A percentile compares a stretch with the other conserved stretches of the same genome.
Conservation (phyloP, 2,888 invertebrate species). For the Cyrtodaria siliqua region DNA sequence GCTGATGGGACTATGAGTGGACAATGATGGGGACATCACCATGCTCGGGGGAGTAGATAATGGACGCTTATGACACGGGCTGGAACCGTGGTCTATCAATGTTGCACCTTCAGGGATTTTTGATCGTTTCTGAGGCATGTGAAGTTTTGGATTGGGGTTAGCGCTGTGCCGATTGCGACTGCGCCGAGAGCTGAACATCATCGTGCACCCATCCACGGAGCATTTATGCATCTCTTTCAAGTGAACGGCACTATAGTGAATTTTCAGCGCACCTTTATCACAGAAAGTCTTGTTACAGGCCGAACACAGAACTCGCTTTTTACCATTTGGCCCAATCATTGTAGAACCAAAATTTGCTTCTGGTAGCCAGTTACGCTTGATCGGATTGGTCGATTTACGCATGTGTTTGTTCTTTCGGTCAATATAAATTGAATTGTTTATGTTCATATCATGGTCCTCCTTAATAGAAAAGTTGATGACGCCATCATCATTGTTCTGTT, state of each 20-base stretch:
- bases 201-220: slow-evolving; percentile 99
- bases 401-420: slow-evolving; percentile 84
- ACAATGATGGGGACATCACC: slow-evolving; percentile 68
- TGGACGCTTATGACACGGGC: slow-evolving; percentile 57
- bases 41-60: slow-evolving; percentile 68
- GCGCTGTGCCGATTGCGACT: slow-evolving; percentile 98
- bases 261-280: slow-evolving; percentile 99
- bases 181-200: slow-evolving; percentile 99
- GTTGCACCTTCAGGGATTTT: slow-evolving; percentile 89
- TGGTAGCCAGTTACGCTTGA: slow-evolving; percentile 86
- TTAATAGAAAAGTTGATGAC: slow-evolving; percentile 78
- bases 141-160: slow-evolving; percentile 99
- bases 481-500: slow-evolving; percentile 67
- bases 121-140: slow-evolving; percentile 96
- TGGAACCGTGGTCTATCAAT: slow-evolving; percentile 70
- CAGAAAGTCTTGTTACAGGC: slow-evolving; percentile 99
- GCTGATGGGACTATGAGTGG: slow-evolving; percentile 62
- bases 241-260: slow-evolving; percentile 99
- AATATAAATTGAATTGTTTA: slow-evolving; percentile 62
- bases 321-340: slow-evolving; percentile 87
- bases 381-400: slow-evolving; percentile 86
- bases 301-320: slow-evolving; percentile 98
- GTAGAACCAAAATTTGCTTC: slow-evolving; percentile 83
- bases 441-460: slow-evolving; percentile 65
- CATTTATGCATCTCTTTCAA: slow-evolving; percentile 99